Base-by-base conservation (phyloP, 2,113 vertebrate genomes). In the Lepus americanus region DNA sequence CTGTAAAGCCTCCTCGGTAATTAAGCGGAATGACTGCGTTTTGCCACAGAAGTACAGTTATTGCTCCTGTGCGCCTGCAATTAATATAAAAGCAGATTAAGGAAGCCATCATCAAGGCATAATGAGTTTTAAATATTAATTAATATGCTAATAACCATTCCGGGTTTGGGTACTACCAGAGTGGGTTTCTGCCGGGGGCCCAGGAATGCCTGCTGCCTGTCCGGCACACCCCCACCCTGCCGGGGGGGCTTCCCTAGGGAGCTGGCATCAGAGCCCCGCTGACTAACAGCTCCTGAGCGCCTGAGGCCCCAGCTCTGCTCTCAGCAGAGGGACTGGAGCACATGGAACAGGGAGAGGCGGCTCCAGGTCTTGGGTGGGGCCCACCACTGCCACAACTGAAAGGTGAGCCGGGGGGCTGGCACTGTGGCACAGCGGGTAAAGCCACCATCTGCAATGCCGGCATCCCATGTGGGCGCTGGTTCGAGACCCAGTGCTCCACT, bases 91-190 rank as follows among this genome's bases (percentile, higher is more conserved):
- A 97, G 0, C 29, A 96, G 70, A 81, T 98, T 96, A 96, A 90
- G 86, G 87, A 61, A 90, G 95, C 76, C 79, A 97, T 95, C 96
- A 66, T 97, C 97, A 98, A 97, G 92, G 95, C 96, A 87, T 96
- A 94, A 93, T 96, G 92, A 96, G 96, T 93, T 98, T 97, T 83
- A 98, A 98, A 96, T 87, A 96, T 98, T 97, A 98, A 98, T 97
- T 97, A 98, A 95, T 94, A 93, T 76, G 96, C 96, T 97, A 98
- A 97, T 97, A 97, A 97, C 96, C 44, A 94, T 78, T 90, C 95
- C 95, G 91, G 92, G 95, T 63, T 94, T 82, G 61, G 25, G 89
- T 49, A n/a, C 93, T 80, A 29, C 64, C 49, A 39, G 78, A 77
- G 81, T 79, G 3, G 67, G 66, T 95, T 87, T 81, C 93, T 94